Conservation (phyloP, 2,888 invertebrate genomes). For the Meteorus colon region DNA sequence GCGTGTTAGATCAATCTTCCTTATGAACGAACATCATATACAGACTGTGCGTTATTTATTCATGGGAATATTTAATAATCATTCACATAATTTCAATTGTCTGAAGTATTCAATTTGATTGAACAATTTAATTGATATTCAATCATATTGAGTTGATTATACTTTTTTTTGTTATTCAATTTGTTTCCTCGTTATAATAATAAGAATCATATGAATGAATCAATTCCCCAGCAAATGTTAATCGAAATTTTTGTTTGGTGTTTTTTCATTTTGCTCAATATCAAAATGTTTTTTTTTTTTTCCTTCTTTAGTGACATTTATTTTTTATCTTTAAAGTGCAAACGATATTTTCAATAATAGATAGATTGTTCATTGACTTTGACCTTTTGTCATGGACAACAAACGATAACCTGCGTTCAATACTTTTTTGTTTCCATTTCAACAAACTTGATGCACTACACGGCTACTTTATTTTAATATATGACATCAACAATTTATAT, state of each 20-base stretch:
- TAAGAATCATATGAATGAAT: neutral
- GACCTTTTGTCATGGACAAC: constrained; percentile 20
- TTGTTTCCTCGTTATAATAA: neutral
- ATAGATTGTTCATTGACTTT: constrained; percentile 7
- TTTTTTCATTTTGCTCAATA: neutral
- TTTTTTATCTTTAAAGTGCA: neutral
- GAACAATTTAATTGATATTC: neutral
- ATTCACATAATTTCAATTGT: constrained; percentile 15
- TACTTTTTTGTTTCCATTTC: constrained; percentile 6
- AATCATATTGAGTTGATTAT: neutral
- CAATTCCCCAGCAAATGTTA: neutral
- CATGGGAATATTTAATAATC: constrained; percentile 17
- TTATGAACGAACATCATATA: constrained; percentile 57
- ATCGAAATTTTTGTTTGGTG: neutral
- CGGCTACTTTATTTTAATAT: neutral
- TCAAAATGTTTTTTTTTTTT: too few relatives aligned
- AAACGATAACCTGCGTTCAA: constrained; percentile 15
- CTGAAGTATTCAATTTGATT: neutral
- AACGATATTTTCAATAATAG: constrained; percentile 1
- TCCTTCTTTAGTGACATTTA: too few relatives aligned
- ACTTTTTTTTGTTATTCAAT: neutral
- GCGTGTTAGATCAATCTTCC: constrained; percentile 58
- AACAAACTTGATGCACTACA: neutral
- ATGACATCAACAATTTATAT: neutral
- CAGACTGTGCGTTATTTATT: constrained; percentile 47